Evolutionary conservation across 2,113 vertebrate genomes (phyloP).

Genomic region (Murina feae): DNA sequence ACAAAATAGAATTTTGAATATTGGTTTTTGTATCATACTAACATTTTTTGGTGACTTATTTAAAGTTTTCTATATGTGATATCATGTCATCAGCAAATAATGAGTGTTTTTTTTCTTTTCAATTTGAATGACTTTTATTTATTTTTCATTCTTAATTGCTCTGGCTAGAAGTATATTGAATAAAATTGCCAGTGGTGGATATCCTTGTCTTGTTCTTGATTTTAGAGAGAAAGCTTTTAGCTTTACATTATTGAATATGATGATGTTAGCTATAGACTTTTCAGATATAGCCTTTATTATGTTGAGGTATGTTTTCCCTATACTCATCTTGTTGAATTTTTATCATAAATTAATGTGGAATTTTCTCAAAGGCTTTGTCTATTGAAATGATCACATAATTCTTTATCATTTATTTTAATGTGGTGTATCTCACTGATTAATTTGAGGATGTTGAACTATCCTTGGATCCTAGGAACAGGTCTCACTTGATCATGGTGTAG

Average conservation of each 20-base stretch:
- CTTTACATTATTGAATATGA: neutral
- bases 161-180: neutral
- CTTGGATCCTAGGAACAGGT: neutral
- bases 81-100: neutral
- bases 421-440: neutral
- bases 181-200: neutral
- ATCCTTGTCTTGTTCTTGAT: neutral
- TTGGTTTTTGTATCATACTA: neutral
- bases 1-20: neutral
- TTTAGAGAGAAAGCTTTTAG: neutral
- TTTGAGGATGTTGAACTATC: neutral
- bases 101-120: neutral
- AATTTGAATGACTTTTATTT: neutral
- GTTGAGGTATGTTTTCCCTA: neutral
- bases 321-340: neutral
- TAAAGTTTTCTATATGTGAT: neutral
- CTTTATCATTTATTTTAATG: neutral
- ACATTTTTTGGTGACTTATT: neutral
- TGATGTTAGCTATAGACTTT: neutral
- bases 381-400: neutral
- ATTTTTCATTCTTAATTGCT: neutral
- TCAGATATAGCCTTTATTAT: neutral
- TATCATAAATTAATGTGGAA: neutral
- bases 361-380: neutral
- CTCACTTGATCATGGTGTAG: no score